Evolutionary conservation across 2,888 invertebrate species (phyloP).

Genomic region (Sphaeridia pumilis): DNA sequence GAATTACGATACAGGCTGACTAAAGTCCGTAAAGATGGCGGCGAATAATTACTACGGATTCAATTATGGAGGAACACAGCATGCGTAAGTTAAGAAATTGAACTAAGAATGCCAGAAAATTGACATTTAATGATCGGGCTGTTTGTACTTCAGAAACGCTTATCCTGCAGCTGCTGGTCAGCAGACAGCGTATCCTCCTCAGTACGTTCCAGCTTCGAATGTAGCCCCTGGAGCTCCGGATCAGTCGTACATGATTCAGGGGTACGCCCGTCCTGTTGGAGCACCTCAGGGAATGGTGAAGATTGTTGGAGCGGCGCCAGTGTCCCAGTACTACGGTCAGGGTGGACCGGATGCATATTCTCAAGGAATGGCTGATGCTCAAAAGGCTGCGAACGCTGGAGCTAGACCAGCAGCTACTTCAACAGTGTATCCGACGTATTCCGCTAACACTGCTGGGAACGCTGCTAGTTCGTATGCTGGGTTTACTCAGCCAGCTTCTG

Average conservation of each 20-base stretch:
- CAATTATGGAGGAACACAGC: conserved; percentile 85
- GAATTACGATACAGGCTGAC: too few relatives aligned
- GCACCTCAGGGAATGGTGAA: too few relatives aligned
- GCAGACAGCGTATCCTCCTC: too few relatives aligned
- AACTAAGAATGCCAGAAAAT: too few relatives aligned
- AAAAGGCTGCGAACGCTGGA: conserved; percentile 15
- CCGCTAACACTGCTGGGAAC: conserved; percentile 39
- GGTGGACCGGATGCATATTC: conserved; percentile 10
- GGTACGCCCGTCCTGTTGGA: conserved; percentile 31
- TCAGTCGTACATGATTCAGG: conserved; percentile 30
- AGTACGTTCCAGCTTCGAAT: too few relatives aligned
- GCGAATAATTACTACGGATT: conserved; percentile 92
- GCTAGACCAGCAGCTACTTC: conserved; percentile 28
- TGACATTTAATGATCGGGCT: too few relatives aligned
- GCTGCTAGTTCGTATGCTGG: conserved; percentile 55
- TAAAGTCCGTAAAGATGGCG: too few relatives aligned
- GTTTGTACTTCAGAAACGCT: too few relatives aligned
- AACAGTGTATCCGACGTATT: conserved; percentile 29
- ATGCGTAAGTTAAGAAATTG: conserved; percentile 68
- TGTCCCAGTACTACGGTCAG: conserved; percentile 4
- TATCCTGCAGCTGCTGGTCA: too few relatives aligned
- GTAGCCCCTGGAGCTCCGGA: conserved; percentile 7
- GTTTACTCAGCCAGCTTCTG: conserved; percentile 63
- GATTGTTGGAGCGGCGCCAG: not conserved
- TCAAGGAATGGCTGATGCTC: not conserved